These are phyloP conservation scores for Agrypnia vestita DNA, from an alignment of 1,140 invertebrate genomes.

Conservation along the genomic window DNA sequence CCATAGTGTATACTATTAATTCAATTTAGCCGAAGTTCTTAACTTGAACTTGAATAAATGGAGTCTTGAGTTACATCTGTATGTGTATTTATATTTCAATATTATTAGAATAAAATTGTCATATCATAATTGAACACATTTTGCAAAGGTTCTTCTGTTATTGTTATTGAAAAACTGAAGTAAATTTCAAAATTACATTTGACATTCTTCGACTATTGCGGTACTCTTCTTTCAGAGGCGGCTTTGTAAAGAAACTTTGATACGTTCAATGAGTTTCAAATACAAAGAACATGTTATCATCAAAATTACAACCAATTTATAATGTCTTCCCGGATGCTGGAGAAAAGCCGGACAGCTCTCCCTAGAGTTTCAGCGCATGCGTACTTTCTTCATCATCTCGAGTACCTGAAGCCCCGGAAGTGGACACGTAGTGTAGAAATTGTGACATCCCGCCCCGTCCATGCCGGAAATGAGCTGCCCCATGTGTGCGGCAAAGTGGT, in stretches of 20 bases:
- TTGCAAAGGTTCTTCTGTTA: no score
- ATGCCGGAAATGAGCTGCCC: constrained; percentile 82
- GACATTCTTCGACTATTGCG: no score
- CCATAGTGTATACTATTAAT: no score
- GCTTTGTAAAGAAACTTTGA: not conserved
- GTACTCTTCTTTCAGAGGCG: no score
- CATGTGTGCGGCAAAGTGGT: constrained; percentile 88
- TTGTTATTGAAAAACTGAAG: no score
- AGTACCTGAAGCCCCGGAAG: constrained; percentile 78
- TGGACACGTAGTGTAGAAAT: constrained; percentile 82
- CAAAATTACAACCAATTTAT: not conserved
- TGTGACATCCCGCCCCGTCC: constrained; percentile 81
- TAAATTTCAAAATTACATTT: no score
- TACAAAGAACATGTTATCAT: not conserved
- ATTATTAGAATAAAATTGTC: no score
- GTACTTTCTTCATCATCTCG: constrained; percentile 80
- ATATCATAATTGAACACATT: no score
- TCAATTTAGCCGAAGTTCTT: no score
- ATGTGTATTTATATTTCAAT: no score
- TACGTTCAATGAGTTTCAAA: not conserved
- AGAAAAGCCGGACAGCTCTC: no score
- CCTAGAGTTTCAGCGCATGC: constrained; percentile 71
- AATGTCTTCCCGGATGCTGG: not conserved
- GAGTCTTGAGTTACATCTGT: not conserved
- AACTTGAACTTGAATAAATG: no score